Conservation (phyloP, 2,888 invertebrate genomes). For the Phalera bucephala region DNA sequence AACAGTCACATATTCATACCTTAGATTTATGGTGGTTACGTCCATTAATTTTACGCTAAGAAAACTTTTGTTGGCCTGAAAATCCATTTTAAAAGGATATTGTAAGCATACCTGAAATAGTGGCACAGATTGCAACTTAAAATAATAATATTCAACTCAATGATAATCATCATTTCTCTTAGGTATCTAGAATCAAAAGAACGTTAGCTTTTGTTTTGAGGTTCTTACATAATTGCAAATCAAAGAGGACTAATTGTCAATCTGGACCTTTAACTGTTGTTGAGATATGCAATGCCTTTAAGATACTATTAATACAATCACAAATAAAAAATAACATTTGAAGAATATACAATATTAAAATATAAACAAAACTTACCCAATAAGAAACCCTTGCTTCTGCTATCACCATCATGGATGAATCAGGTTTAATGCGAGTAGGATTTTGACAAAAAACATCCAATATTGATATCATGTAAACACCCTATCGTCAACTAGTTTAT, state of each 20-base stretch:
- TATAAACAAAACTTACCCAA: background rate
- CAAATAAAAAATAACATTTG: background rate
- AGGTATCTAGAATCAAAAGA: background rate
- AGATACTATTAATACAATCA: background rate
- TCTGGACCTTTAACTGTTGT: background rate
- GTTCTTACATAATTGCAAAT: background rate
- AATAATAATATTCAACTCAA: background rate
- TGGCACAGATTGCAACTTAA: background rate
- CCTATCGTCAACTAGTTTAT: background rate
- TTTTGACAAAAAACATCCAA: background rate
- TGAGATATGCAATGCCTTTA: background rate
- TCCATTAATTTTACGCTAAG: background rate
- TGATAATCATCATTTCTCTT: background rate
- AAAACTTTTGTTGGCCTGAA: background rate
- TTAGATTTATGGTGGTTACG: background rate
- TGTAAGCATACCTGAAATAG: background rate
- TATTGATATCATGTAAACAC: background rate
- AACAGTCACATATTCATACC: background rate
- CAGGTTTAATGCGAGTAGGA: background rate
- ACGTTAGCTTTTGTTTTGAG: background rate
- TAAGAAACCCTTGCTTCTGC: background rate
- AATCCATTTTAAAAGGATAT: background rate
- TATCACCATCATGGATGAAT: background rate
- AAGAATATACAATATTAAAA: background rate
- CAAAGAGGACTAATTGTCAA: background rate